Evolutionary conservation across 1,140 invertebrate genomes (phyloP).

Genomic region (Acyrthosiphon pisum): DNA sequence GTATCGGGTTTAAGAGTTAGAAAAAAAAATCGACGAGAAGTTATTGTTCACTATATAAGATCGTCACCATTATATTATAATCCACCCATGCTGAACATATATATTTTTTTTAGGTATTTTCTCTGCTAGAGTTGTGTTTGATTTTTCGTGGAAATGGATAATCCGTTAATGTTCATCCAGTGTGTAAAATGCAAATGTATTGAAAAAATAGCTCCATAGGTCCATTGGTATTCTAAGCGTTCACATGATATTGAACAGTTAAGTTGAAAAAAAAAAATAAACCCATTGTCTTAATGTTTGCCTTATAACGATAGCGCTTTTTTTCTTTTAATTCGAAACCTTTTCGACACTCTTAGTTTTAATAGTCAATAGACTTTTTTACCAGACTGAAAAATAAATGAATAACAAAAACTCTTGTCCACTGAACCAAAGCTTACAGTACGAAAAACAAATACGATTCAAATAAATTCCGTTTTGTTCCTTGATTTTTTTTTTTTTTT

Average conservation of each 20-base stretch:
- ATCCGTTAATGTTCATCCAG: constrained; percentile 27
- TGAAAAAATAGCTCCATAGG: neutral
- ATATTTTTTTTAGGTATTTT: neutral
- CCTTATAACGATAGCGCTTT: neutral
- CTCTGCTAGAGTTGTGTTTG: neutral
- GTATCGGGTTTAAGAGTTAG: neutral
- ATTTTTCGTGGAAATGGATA: neutral
- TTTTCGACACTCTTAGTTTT: constrained; percentile 38
- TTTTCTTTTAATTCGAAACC: constrained; percentile 12
- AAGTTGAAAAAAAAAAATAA: neutral
- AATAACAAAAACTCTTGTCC: neutral
- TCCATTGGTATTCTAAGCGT: constrained; percentile 48
- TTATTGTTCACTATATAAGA: neutral
- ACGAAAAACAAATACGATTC: neutral
- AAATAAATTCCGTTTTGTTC: neutral
- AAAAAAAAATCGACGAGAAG: neutral
- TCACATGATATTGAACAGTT: constrained; percentile 41
- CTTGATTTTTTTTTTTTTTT: neutral
- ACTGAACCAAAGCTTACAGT: neutral
- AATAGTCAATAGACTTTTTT: neutral
- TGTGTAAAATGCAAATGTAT: constrained; percentile 46
- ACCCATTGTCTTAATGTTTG: neutral
- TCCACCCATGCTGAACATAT: neutral
- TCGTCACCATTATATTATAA: neutral
- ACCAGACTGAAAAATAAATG: constrained; percentile 19